These are phyloP conservation scores for Myotis brandtii DNA, from an alignment of 2,113 vertebrate genomes.

Conservation along the genomic window DNA sequence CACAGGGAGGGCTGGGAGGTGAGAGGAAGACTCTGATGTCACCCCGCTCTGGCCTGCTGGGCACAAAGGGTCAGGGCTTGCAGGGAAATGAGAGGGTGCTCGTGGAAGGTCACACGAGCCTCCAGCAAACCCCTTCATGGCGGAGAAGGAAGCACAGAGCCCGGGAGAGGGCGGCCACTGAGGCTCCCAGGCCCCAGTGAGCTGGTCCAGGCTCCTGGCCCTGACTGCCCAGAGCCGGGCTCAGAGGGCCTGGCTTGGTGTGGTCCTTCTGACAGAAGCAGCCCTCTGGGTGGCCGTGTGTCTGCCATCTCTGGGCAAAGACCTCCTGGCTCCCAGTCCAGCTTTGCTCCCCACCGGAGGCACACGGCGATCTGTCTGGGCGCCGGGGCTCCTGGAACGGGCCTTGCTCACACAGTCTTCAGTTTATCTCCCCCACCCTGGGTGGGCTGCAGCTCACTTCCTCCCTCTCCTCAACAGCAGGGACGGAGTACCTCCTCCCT, in stretches of 20 bases:
- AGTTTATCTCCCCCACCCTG: background rate
- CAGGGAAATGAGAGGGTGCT: no score
- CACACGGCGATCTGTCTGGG: background rate
- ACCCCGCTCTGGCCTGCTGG: background rate
- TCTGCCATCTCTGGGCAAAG: background rate
- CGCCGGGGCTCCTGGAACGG: no score
- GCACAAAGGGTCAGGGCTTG: no score
- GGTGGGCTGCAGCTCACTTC: background rate
- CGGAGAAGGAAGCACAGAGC: background rate
- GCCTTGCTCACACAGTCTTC: background rate
- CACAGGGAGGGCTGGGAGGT: background rate
- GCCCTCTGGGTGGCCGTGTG: background rate
- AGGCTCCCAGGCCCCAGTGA: background rate
- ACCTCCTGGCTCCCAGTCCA: background rate
- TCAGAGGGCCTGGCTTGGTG: background rate
- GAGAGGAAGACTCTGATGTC: background rate
- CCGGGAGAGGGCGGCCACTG: background rate
- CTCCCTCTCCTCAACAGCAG: background rate
- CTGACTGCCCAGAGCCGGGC: background rate
- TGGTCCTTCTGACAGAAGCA: no score
- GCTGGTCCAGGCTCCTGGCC: no score
- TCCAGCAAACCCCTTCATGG: background rate
- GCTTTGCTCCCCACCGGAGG: background rate
- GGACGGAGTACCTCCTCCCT: background rate
- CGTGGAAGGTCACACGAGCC: background rate